Conservation (phyloP, 2,797 vertebrate genomes). For the Danio albolineatus region DNA sequence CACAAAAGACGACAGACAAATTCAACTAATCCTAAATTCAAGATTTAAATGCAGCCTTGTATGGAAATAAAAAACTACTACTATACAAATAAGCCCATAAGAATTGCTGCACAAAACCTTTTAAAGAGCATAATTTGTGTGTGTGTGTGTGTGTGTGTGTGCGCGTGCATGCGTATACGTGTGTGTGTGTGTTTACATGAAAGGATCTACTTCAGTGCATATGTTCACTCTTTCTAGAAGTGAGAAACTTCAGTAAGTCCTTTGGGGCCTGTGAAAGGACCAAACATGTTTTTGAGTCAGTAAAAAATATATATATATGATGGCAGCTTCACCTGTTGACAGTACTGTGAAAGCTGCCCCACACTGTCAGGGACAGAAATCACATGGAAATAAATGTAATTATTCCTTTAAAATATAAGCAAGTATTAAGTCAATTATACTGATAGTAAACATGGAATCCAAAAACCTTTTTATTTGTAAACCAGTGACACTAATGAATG, state of each 20-base stretch:
- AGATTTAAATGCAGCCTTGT: no score
- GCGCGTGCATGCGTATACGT: no score
- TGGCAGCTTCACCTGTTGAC: neutral
- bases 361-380: neutral
- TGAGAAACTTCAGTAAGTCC: neutral
- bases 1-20: no score
- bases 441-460: neutral
- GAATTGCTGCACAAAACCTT: no score
- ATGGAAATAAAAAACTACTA: no score
- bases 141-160: no score
- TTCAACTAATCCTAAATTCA: no score
- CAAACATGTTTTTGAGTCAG: neutral
- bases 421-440: neutral
- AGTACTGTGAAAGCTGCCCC: conserved; percentile 26
- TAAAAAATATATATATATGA: neutral
- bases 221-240: neutral
- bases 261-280: neutral
- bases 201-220: neutral
- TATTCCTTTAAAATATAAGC: neutral
- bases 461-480: neutral
- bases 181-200: neutral
- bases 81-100: no score
- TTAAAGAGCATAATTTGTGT: no score
- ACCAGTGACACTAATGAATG: neutral
- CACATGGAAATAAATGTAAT: neutral